Evolutionary conservation across 30 jellyfish, hydroid and myxozoan genomes (phyloP), one percentile per base, ranked within the genome.

Genomic region (Pseudorhiza aurosa): DNA sequence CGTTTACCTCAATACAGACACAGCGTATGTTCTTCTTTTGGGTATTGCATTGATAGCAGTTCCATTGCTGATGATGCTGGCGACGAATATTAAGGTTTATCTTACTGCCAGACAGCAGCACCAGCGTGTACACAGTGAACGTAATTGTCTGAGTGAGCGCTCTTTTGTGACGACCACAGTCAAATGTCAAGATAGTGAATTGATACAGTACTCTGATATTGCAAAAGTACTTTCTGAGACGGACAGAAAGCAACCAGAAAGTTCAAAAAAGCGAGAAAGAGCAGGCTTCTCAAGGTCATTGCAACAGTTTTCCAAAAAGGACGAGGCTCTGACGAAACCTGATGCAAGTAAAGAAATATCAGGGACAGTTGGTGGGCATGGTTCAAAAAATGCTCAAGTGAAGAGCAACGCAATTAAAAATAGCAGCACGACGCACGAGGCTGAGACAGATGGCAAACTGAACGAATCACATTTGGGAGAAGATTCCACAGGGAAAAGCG

Each of bases 41-140:
- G 85, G 71, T 8, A 2, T 71, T 6, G 1, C 31, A 2, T 9
- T 21, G 9, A 47, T 71, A 8, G 0, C 51, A 8, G 14, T 11
- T 14, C 85, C 85, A 9, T 10, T 32, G 57, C 10, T 50, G 18
- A 44, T 71, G 24, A 71, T 71, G 85, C 3, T 71, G 58, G 9
- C 50, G 29, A 47, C 85, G 10, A 71, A 71, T 32, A 26, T 53
- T 3, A 46, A 30, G 30, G 85, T 71, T 31, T 71, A 15, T 30
- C 45, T 71, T 25, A 49, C 72, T n/a, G 85, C 85, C 21, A 45
- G 85, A 19, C 71, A 44, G 1, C 88, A 75, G 53, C 78, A 60
- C 21, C 4, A 35, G 59, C 26, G 53, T 26, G 40, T 75, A 4
- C 33, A 18, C 53, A 58, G 45, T 30, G 69, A 57, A 30, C 58